Evolutionary conservation across 2,888 invertebrate genomes (phyloP).

Genomic region (Chalcosyrphus nemorum): DNA sequence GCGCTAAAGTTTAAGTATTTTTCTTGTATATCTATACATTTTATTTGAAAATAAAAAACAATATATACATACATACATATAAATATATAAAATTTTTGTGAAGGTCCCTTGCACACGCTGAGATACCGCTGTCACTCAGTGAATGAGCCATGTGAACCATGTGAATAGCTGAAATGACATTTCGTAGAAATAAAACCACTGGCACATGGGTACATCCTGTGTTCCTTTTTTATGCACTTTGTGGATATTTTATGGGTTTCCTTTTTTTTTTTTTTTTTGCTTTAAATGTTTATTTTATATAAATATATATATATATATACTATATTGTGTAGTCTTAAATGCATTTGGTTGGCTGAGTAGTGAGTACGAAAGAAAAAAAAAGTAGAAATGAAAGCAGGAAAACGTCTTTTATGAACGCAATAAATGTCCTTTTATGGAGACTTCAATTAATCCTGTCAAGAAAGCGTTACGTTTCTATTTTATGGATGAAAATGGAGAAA

Average conservation of each 20-base stretch:
- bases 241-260: slow-evolving; percentile 45
- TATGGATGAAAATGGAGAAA: slow-evolving; percentile 30
- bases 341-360: not conserved
- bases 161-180: slow-evolving; percentile 53
- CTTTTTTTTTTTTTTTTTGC: not conserved
- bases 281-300: slow-evolving; percentile 26
- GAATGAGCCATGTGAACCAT: slow-evolving; percentile 6
- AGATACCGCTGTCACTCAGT: not conserved
- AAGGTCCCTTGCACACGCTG: not conserved
- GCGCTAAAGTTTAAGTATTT: slow-evolving; percentile 52
- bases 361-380: not conserved
- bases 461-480: slow-evolving; percentile 43
- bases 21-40: slow-evolving; percentile 39
- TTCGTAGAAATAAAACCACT: slow-evolving; percentile 41
- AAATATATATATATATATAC: not conserved
- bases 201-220: slow-evolving; percentile 6
- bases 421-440: slow-evolving; percentile 64
- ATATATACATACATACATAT: not conserved
- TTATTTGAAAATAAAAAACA: slow-evolving; percentile 35
- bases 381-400: not conserved
- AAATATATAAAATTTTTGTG: not conserved
- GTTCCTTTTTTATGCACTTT: slow-evolving; percentile 42
- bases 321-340: not conserved
- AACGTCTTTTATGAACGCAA: slow-evolving; percentile 48
- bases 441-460: slow-evolving; percentile 66